Evolutionary conservation across 2,888 invertebrate genomes (phyloP).

Genomic region (Nephrotoma flavescens): DNA sequence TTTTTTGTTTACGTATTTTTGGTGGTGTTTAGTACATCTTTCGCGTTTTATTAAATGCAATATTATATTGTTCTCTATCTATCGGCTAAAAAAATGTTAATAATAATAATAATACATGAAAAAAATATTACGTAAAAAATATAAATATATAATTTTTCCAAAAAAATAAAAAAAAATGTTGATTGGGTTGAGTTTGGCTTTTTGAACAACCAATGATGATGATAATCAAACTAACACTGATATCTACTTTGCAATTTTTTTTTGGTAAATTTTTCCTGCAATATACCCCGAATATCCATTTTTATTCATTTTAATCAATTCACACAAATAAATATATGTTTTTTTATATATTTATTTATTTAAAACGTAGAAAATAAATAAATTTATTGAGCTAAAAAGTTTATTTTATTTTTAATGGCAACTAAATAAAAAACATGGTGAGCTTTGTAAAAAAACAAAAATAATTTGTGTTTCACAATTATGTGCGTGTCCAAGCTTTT

Average conservation of each 20-base stretch:
- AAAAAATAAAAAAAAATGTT: neutral
- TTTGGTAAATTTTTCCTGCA: neutral
- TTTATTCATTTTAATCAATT: neutral
- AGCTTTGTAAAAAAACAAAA: neutral
- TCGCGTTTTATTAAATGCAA: neutral
- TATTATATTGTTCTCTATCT: neutral
- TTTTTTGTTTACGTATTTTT: neutral
- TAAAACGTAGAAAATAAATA: neutral
- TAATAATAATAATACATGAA: neutral
- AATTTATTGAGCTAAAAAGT: neutral
- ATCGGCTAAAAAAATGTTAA: neutral
- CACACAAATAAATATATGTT: neutral
- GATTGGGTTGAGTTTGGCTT: neutral
- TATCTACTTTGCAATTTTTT: neutral
- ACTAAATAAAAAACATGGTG: neutral
- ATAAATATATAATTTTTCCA: neutral
- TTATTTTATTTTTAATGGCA: neutral
- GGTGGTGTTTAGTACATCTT: neutral
- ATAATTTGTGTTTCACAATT: neutral
- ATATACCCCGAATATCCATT: neutral
- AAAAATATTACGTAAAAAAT: neutral
- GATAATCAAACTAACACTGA: constrained; percentile 1
- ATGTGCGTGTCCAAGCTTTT: neutral
- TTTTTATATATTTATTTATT: neutral
- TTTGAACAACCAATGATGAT: neutral